These are phyloP conservation scores for Phalacrocorax carbo DNA, from an alignment of 2,113 vertebrate species.

Conservation along the genomic window DNA sequence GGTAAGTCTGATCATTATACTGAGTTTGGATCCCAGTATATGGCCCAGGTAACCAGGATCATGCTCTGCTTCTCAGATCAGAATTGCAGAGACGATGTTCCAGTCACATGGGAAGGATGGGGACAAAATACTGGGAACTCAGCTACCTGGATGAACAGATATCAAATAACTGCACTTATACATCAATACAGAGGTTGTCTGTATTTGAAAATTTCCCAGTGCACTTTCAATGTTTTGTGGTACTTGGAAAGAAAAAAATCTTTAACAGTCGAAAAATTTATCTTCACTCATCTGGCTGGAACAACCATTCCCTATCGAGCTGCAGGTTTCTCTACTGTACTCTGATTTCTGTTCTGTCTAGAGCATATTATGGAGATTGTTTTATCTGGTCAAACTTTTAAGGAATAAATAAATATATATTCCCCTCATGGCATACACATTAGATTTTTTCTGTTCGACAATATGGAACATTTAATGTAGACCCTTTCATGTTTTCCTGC, in stretches of 20 bases:
- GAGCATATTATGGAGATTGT: background rate
- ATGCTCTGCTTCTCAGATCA: background rate
- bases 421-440: background rate
- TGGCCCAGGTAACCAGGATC: background rate
- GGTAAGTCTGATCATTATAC: background rate
- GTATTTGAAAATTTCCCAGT: background rate
- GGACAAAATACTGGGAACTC: background rate
- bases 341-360: background rate
- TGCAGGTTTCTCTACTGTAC: background rate
- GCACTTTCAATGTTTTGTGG: background rate
- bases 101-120: background rate
- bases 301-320: background rate
- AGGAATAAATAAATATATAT: conserved; percentile 5
- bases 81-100: background rate
- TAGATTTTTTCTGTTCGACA: background rate
- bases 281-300: background rate
- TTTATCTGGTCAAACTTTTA: conserved; percentile 44
- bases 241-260: background rate
- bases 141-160: background rate
- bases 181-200: background rate
- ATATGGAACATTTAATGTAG: conserved; percentile 23
- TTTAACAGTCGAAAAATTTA: background rate
- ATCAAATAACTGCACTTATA: background rate
- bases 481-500: background rate
- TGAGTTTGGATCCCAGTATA: background rate